Evolutionary conservation across 1,140 invertebrate genomes (phyloP).

Genomic region (Zaprionus lachaisei): DNA sequence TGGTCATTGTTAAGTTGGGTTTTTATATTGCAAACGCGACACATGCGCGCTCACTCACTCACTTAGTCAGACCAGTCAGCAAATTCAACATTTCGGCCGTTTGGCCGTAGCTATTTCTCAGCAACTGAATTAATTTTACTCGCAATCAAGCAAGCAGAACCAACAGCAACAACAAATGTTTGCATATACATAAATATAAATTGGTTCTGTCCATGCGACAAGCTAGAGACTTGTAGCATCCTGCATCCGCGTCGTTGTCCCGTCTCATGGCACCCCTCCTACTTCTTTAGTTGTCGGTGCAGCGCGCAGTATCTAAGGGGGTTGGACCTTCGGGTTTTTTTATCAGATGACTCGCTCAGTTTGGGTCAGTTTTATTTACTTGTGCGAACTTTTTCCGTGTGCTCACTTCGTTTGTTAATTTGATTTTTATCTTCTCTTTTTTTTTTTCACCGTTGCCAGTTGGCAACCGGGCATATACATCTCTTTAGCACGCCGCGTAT

Average conservation of each 20-base stretch:
- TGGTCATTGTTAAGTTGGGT: constrained; percentile 62
- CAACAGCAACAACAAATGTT: constrained; percentile 49
- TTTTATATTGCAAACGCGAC: constrained; percentile 48
- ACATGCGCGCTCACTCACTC: constrained; percentile 28
- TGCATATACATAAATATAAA: constrained; percentile 72
- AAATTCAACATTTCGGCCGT: constrained; percentile 12
- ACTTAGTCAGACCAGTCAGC: constrained; percentile 29
- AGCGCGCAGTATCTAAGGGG: constrained; percentile 26
- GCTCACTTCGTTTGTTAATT: constrained; percentile 68
- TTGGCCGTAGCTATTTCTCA: constrained; percentile 44
- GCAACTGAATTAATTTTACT: constrained; percentile 69
- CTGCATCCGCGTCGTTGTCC: constrained; percentile 6
- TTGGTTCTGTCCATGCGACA: constrained; percentile 57
- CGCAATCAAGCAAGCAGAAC: constrained; percentile 56
- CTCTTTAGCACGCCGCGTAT: constrained; percentile 66
- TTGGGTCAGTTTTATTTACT: constrained; percentile 75
- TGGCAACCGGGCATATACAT: constrained; percentile 47
- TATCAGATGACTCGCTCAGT: constrained; percentile 56
- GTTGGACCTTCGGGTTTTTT: constrained; percentile 41
- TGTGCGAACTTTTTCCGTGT: constrained; percentile 54
- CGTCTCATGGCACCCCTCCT: neutral
- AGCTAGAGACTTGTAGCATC: constrained; percentile 44
- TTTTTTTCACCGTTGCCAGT: constrained; percentile 51
- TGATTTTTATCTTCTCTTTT: constrained; percentile 81
- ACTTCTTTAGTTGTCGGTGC: constrained; percentile 23